Evolutionary conservation across 2,113 vertebrate genomes (phyloP), one percentile per base, ranked within the genome.

Genomic region (Trichechus manatus): DNA sequence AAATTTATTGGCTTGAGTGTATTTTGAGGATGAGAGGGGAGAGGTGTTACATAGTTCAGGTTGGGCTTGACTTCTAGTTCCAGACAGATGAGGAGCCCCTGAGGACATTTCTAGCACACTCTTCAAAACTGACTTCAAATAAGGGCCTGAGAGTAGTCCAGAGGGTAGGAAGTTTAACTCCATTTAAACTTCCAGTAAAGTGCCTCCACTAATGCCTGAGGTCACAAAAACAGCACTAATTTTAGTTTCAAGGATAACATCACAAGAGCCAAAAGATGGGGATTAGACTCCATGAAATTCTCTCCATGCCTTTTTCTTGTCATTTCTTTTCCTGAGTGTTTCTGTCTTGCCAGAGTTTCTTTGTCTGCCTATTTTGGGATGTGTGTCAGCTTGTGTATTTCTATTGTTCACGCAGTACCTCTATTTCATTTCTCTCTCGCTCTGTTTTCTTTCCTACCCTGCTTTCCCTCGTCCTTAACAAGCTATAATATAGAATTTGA

Each of bases 301-400:
- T 20, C 63, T 63, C 68, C 27, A 3, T n/a, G 29, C 59, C 56
- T 74, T 74, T 74, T 44, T 53, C 64, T 70, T 44, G 17, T 64
- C 70, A 20, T 31, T 20, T 44, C n/a, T 75, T 78, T 77, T 44
- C 70, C 29, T 77, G 27, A 56, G n/a, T 17, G 23, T 84, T 75
- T 75, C 85, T 39, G n/a, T 59, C n/a, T 8, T 70, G 87, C 79
- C 14, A 1, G 44, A 14, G 83, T 85, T 94, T 92, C 87, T 78
- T 79, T 75, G 77, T 53, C 29, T 81, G 31, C 50, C 87, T 97
- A 1, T 59, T 90, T 91, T 56, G 42, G 78, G 68, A 50, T 94
- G 5, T 47, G n/a, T 72, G 53, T 82, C 66, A 42, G 79, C 47
- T 9, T 61, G 36, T 42, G 50, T 47, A 1, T 81, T 70, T 86